Evolutionary conservation across 2,113 vertebrate species (phyloP).

Genomic region (Podarcis raffonei): DNA sequence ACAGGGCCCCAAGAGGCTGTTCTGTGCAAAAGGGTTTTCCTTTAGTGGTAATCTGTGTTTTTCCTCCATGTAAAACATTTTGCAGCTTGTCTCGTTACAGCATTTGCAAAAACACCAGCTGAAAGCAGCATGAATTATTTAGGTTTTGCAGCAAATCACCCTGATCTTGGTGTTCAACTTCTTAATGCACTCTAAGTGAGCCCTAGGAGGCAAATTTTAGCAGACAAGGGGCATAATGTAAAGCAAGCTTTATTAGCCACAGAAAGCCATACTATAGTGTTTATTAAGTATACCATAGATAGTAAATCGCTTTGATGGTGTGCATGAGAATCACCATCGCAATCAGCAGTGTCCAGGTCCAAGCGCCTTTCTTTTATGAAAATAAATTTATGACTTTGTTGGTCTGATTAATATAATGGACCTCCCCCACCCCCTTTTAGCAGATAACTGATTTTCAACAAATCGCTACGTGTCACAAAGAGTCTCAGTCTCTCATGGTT

Average conservation of each 20-base stretch:
- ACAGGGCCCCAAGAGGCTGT: conserved; percentile 7
- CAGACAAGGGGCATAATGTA: conserved; percentile 82
- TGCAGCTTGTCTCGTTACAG: conserved; percentile 90
- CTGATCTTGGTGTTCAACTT: conserved; percentile 76
- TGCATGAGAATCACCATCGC: conserved; percentile 66
- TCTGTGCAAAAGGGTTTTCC: conserved; percentile 40
- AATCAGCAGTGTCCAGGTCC: conserved; percentile 48
- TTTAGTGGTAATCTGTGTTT: conserved; percentile 61
- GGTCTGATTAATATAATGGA: conserved; percentile 65
- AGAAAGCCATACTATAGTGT: conserved; percentile 76
- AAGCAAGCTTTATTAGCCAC: conserved; percentile 86
- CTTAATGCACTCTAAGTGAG: conserved; percentile 85
- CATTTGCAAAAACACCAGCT: conserved; percentile 90
- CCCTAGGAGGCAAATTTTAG: conserved; percentile 83
- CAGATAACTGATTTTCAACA: conserved; percentile 70
- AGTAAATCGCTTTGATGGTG: conserved; percentile 72
- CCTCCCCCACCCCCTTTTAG: conserved; percentile 57
- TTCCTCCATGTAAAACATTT: conserved; percentile 77
- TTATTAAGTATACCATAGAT: conserved; percentile 82
- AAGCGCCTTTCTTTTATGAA: conserved; percentile 59
- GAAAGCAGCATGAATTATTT: conserved; percentile 92
- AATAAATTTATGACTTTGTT: conserved; percentile 71
- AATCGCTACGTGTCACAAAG: conserved; percentile 70
- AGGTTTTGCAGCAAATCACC: conserved; percentile 83
- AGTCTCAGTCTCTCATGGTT: conserved; percentile 56